These are phyloP conservation scores for Rhinolophus sinicus DNA, from an alignment of 2,113 vertebrate species.

Conservation along the genomic window DNA sequence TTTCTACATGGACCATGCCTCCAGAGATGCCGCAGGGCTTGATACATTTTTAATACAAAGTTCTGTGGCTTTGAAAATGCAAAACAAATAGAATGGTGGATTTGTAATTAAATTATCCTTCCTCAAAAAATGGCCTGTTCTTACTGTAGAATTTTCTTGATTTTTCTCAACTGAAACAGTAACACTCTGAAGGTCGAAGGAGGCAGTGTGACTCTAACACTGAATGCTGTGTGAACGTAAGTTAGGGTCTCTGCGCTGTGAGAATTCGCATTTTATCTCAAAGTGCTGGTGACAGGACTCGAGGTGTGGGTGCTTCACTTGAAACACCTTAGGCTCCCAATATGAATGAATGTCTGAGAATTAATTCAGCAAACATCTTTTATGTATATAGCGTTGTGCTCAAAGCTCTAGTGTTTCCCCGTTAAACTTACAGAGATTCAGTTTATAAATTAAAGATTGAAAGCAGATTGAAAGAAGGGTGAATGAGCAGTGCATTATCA, in stretches of 20 bases:
- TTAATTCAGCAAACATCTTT: neutral
- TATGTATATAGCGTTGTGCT: neutral
- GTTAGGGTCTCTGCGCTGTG: neutral
- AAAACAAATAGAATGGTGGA: neutral
- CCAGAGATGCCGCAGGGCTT: neutral
- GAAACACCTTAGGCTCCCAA: neutral
- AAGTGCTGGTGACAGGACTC: neutral
- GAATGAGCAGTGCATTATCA: neutral
- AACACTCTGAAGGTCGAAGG: neutral
- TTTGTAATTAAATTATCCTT: neutral
- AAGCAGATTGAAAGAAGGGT: constrained; percentile 38
- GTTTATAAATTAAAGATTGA: constrained; percentile 21
- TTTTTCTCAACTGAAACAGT: neutral
- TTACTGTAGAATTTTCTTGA: neutral
- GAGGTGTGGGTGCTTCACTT: neutral
- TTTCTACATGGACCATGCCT: neutral
- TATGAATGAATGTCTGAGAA: neutral
- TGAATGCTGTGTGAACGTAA: neutral
- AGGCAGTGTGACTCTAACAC: neutral
- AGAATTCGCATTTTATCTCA: neutral
- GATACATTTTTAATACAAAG: neutral
- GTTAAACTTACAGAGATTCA: constrained; percentile 12
- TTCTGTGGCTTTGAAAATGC: constrained; percentile 3
- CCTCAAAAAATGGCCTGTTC: neutral
- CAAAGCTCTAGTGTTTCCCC: neutral